Percentiles rank a stretch among this genome's conserved stretches.
These are phyloP conservation scores for Epinotia bilunana DNA, from an alignment of 2,888 invertebrate species.

Conservation along the genomic window DNA sequence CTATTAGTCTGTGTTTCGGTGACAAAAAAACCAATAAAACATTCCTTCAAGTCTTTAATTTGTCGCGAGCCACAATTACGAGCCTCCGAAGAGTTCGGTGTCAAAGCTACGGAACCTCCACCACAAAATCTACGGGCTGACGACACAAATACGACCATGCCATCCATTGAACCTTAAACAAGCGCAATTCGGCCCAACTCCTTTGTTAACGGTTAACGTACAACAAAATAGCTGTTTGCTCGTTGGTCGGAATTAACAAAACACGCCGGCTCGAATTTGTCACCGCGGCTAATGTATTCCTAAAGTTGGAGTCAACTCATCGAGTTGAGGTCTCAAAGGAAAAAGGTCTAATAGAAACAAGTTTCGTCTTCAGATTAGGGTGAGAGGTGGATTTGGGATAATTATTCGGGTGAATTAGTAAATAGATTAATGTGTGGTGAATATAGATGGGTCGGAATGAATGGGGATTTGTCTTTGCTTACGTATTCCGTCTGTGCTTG, in stretches of 20 bases:
- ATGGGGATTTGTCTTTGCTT: conserved; percentile 23
- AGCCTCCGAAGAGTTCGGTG: conserved; percentile 35
- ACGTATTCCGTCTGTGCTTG: conserved; percentile 6
- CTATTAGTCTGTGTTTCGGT: conserved; percentile 32
- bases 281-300: conserved; percentile 41
- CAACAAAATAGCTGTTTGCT: conserved; percentile 1
- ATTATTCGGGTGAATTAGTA: conserved; percentile 43
- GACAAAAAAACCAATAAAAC: conserved; percentile 39
- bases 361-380: conserved; percentile 43
- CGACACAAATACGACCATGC: not conserved
- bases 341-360: conserved; percentile 45
- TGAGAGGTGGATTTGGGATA: conserved; percentile 38
- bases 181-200: not conserved
- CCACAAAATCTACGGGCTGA: conserved; percentile 11
- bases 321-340: conserved; percentile 38
- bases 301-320: conserved; percentile 41
- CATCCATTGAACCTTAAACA: conserved; percentile 19
- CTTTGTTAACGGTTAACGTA: conserved; percentile 36
- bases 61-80: conserved; percentile 41
- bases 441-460: conserved; percentile 38
- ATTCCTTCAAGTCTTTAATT: conserved; percentile 42
- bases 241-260: conserved; percentile 31
- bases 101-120: conserved; percentile 36
- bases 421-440: conserved; percentile 45
- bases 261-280: conserved; percentile 41